Percentiles rank a stretch among this genome's conserved stretches.
Conservation (phyloP, 2,797 vertebrate genomes). For the Ataeniobius toweri region DNA sequence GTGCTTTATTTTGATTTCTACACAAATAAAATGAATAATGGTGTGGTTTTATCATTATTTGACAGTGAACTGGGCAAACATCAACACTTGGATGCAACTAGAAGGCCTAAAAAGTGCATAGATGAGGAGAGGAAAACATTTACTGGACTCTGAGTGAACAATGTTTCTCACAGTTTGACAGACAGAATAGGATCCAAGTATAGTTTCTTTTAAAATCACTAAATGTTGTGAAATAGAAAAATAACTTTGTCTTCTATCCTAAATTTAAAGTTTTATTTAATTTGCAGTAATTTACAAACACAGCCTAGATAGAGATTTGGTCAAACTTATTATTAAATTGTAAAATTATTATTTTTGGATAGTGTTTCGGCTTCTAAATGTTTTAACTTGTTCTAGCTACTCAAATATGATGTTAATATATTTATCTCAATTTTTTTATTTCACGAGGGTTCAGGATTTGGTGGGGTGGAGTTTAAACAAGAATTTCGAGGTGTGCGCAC, state of each 20-base stretch:
- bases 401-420: not conserved
- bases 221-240: not conserved
- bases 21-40: not conserved
- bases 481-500: conserved; percentile 38
- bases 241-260: not conserved
- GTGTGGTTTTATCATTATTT: too few species aligned
- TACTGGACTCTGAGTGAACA: not conserved
- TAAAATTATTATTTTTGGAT: too few species aligned
- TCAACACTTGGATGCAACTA: not conserved
- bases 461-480: conserved; percentile 35
- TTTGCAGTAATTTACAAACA: too few species aligned
- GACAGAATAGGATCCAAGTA: not conserved
- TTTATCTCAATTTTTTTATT: not conserved
- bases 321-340: too few species aligned
- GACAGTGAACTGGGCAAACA: not conserved
- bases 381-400: too few species aligned
- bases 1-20: not conserved
- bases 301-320: too few species aligned
- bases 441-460: not conserved
- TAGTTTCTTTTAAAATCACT: not conserved
- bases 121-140: not conserved
- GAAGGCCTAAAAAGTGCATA: not conserved
- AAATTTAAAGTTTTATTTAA: not conserved
- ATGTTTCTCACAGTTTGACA: not conserved
- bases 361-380: too few species aligned